phyloP scores from a whole-genome alignment of 2,797 vertebrate genomes.

The Hyperoplus immaculatus region DNA sequence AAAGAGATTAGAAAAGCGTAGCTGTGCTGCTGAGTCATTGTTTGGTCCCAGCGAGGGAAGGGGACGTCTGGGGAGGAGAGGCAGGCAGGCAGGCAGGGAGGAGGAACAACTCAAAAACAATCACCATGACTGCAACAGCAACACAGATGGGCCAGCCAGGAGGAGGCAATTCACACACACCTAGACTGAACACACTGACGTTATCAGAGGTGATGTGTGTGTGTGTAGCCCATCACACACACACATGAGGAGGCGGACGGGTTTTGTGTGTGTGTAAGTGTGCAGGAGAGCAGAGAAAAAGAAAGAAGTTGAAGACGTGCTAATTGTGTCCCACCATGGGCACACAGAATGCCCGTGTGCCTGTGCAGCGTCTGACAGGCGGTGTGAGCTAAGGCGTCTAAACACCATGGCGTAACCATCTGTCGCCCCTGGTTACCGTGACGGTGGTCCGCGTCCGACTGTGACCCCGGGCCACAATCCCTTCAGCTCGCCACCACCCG shows the following conservation, averaged over 20 bases:
- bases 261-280: conserved; percentile 18
- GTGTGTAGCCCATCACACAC: background rate
- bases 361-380: conserved; percentile 55
- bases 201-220: conserved; percentile 69
- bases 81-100: conserved; percentile 39
- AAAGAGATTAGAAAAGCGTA: conserved; percentile 11
- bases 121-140: conserved; percentile 67
- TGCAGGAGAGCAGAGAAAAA: conserved; percentile 38
- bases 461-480: conserved; percentile 70
- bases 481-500: conserved; percentile 62
- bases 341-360: conserved; percentile 36
- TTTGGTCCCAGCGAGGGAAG: conserved; percentile 75
- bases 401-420: conserved; percentile 76
- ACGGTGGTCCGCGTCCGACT: conserved; percentile 72
- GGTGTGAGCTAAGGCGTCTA: conserved; percentile 65
- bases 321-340: conserved; percentile 73
- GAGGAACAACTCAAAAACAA: conserved; percentile 58
- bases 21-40: conserved; percentile 48
- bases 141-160: conserved; percentile 78
- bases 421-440: conserved; percentile 75
- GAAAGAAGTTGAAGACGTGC: conserved; percentile 56
- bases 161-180: conserved; percentile 73
- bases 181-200: conserved; percentile 69
- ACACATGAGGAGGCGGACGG: conserved; percentile 50
- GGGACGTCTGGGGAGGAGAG: conserved; percentile 28